phyloP scores from a whole-genome alignment of 2,888 invertebrate species.

The Clostera curtula region DNA sequence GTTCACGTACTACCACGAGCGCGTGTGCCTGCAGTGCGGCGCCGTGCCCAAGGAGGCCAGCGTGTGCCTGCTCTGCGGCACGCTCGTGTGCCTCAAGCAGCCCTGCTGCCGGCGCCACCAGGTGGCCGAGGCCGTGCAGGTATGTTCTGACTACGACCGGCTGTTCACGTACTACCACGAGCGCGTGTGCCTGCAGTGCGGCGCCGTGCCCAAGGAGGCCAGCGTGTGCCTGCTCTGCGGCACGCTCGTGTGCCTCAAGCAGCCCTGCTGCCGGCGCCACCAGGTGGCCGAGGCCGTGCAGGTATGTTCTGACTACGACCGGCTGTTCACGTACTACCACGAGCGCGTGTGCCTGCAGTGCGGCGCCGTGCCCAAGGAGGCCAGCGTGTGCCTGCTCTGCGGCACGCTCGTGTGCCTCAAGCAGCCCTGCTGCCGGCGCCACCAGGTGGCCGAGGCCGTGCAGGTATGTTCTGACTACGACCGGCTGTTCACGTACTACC shows the following conservation, averaged over 20 bases:
- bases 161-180: constrained; percentile 88
- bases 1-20: constrained; percentile 89
- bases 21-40: constrained; percentile 90
- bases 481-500: constrained; percentile 86
- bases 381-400: too few relatives aligned
- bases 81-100: too few relatives aligned
- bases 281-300: too few relatives aligned
- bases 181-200: constrained; percentile 89
- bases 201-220: constrained; percentile 73
- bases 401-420: too few relatives aligned
- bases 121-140: too few relatives aligned
- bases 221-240: too few relatives aligned
- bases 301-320: not conserved
- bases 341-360: constrained; percentile 90
- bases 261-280: too few relatives aligned
- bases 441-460: too few relatives aligned
- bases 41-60: constrained; percentile 66
- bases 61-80: too few relatives aligned
- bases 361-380: constrained; percentile 77
- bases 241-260: too few relatives aligned
- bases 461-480: constrained; percentile 77
- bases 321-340: constrained; percentile 87
- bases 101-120: too few relatives aligned
- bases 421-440: too few relatives aligned
- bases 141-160: constrained; percentile 39